Base-by-base conservation (phyloP, 2,888 invertebrate genomes). In the Limnephilus marmoratus region DNA sequence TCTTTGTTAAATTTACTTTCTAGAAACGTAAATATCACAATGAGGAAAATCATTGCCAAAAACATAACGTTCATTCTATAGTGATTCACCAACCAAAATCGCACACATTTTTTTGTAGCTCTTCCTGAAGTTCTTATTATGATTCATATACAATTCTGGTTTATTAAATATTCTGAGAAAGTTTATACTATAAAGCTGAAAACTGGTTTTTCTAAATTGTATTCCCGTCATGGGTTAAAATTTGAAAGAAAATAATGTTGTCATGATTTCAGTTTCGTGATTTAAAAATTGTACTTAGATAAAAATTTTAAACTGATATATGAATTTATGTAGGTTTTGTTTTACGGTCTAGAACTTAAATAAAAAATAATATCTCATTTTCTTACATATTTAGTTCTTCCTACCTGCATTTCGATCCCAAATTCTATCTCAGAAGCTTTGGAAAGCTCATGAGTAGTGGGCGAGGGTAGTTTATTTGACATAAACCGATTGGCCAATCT, bases 401-500 rank as follows among this genome's bases (percentile, higher is more conserved):
- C 29, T 91, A 87, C 82, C 88, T 89, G 87, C 53, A 12, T 87
- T 49, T 87, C 31, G 29, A 68, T 86, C 31, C 82, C 45, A 49
- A 82, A 49, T 49, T 49, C 45, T 85, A 80, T 91, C 53, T 29
- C 15, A 31, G 29, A 85, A 85, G 90, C 68, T 9, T 31, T 68
- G 13, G 49, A 90, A 90, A 91, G 81, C 53, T 45, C 18, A 53
- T 92, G 93, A 93, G 82, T 91, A 81, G 91, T 93, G 92, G 91
- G 90, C 85, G 91, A 88, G 86, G 90, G 91, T 90, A 93, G 90
- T 91, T 92, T 92, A 92, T 93, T 92, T 92, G 93, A 93, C 93
- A 91, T 85, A 92, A 93, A 93, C 93, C 90, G 93, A 93, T 93
- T 92, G 92, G 92, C 91, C 90, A 93, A 93, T 92, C 91, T 93